Conservation (phyloP, 2,113 vertebrate species). For the Serilophus lunatus region DNA sequence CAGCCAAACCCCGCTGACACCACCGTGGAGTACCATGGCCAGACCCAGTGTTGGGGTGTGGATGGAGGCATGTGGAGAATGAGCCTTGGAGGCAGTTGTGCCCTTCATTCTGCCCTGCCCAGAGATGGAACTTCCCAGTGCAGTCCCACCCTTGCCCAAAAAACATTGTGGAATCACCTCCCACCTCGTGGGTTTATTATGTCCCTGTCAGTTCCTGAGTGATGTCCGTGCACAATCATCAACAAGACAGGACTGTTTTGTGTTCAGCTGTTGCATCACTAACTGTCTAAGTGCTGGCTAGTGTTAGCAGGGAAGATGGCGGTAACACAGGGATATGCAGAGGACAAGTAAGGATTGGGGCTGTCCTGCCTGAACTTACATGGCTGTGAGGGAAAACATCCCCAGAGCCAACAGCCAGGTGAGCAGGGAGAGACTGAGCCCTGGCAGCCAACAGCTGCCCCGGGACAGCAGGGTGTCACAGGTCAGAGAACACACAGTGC, state of each 20-base stretch:
- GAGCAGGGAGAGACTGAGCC: neutral
- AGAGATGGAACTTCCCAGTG: neutral
- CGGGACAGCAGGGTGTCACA: neutral
- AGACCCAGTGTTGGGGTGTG: neutral
- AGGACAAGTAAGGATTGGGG: neutral
- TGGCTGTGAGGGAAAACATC: neutral
- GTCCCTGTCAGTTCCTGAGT: neutral
- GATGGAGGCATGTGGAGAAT: neutral
- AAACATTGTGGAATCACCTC: neutral
- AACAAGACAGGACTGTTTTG: neutral
- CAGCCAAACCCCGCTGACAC: accelerated
- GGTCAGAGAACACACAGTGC: neutral
- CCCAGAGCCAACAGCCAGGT: neutral
- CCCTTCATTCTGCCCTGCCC: neutral
- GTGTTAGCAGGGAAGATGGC: neutral
- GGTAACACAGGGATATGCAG: neutral
- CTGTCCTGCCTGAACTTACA: neutral
- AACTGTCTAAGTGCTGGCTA: neutral
- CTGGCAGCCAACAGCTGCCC: neutral
- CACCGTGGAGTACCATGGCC: neutral
- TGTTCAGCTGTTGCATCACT: neutral
- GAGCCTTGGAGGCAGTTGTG: neutral
- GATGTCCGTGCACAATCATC: neutral
- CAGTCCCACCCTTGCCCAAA: neutral
- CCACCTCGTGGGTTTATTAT: neutral